phyloP scores from a whole-genome alignment of 1,140 invertebrate species.

The Aphaenogaster ashmeadi region DNA sequence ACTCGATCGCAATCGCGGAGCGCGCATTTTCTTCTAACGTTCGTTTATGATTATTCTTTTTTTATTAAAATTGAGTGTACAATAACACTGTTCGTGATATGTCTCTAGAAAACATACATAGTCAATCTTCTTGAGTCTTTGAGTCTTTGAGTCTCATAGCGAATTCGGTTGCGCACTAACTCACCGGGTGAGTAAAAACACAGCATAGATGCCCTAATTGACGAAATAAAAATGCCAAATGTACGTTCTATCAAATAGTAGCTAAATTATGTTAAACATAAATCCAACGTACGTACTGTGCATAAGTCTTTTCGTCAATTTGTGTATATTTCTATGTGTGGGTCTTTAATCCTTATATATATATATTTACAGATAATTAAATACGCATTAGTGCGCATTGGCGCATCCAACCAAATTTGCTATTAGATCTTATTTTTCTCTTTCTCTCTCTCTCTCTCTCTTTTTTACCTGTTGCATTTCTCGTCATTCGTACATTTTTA shows the following conservation, averaged over 20 bases:
- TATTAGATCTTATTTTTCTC: slow-evolving; percentile 24
- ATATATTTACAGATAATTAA: background rate
- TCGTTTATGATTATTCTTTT: slow-evolving; percentile 66
- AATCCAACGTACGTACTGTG: background rate
- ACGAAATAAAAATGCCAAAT: slow-evolving; percentile 16
- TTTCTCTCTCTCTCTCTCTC: slow-evolving; percentile 10
- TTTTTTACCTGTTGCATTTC: slow-evolving; percentile 8
- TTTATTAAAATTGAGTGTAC: slow-evolving; percentile 83
- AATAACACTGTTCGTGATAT: slow-evolving; percentile 86
- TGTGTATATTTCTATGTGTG: background rate
- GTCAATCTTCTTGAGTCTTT: slow-evolving; percentile 67
- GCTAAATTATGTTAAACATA: background rate
- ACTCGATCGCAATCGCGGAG: background rate
- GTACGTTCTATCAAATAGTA: background rate
- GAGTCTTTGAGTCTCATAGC: slow-evolving; percentile 25
- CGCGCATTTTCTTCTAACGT: background rate
- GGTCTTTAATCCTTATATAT: background rate
- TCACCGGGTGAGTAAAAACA: background rate
- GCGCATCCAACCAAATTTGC: slow-evolving; percentile 28
- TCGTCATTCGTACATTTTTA: slow-evolving; percentile 63
- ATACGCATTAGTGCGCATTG: background rate
- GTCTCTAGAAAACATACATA: slow-evolving; percentile 81
- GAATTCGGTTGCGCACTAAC: slow-evolving; percentile 16
- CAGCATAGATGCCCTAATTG: background rate
- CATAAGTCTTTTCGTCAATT: slow-evolving; percentile 13